Base-by-base conservation (phyloP, 1,140 invertebrate genomes). In the Eciton burchellii region DNA sequence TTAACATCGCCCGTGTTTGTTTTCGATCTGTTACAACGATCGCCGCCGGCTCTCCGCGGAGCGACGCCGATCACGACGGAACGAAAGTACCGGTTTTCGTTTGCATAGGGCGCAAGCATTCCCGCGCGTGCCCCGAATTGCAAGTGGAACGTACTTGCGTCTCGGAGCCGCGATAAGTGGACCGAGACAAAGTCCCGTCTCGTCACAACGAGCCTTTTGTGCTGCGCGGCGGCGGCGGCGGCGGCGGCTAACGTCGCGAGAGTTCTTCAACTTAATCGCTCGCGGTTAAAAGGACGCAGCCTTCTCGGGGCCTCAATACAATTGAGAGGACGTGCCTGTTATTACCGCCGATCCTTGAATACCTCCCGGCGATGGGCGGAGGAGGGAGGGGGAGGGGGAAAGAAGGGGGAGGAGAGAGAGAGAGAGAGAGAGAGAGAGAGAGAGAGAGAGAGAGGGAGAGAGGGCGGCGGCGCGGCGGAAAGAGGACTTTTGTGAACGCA, bases 141-240 rank as follows among this genome's bases (percentile, higher is more conserved):
- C 83, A 83, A 84, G 85, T 77, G 76, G 87, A 87, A 87, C 83
- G 72, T 82, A 74, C 60, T 84, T 82, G 86, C 60, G 57, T 82
- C 82, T 73, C 82, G 73, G 54, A 83, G 86, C 29, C 77, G 88
- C 68, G 88, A 89, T 91, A 92, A 92, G 91, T 93, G 91, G 92
- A 92, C 91, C 91, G 92, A 90, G 91, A 92, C 91, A 29, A 73
- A 90, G 89, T 89, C 85, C 88, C 88, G 89, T 89, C 90, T 89
- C 87, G 87, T 91, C 87, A 88, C 86, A 89, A 66, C 71, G 66
- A 87, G 88, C 66, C 87, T 92, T 91, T 90, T 91, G 88, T 88
- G 70, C 63, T 81, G 54, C 47, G 65, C 81, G 49, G 59, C n/a
- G n/a, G n/a, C n/a, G n/a, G n/a, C n/a, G n/a, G n/a, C n/a, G n/a